These are phyloP conservation scores for Buathra laborator DNA, from an alignment of 2,888 invertebrate genomes.

Conservation along the genomic window DNA sequence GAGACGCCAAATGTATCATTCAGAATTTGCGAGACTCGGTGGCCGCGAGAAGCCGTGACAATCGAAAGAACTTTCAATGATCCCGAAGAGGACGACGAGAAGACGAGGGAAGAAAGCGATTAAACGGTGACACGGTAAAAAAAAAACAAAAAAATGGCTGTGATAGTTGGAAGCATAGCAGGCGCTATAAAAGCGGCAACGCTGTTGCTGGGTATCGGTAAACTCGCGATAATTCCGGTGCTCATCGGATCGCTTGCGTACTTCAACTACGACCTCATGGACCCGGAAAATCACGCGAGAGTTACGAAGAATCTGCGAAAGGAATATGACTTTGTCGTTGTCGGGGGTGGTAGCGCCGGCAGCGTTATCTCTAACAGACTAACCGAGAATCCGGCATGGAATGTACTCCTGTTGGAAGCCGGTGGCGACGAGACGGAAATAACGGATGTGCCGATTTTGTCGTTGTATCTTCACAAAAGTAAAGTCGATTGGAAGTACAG, in stretches of 20 bases:
- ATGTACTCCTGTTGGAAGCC: slow-evolving; percentile 92
- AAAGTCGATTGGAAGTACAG: slow-evolving; percentile 97
- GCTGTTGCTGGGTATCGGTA: slow-evolving; percentile 90
- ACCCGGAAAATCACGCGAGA: slow-evolving; percentile 92
- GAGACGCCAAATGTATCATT: not conserved
- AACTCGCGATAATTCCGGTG: slow-evolving; percentile 91
- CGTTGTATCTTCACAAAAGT: slow-evolving; percentile 95
- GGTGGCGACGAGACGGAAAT: slow-evolving; percentile 96
- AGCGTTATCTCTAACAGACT: slow-evolving; percentile 93
- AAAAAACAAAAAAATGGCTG: slow-evolving; percentile 73
- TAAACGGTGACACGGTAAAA: slow-evolving; percentile 21
- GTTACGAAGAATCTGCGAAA: slow-evolving; percentile 88
- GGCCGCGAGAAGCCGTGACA: not conserved
- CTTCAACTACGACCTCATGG: slow-evolving; percentile 94
- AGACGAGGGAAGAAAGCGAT: slow-evolving; percentile 14
- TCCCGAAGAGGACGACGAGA: slow-evolving; percentile 10
- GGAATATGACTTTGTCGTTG: slow-evolving; percentile 93
- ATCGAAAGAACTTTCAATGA: not conserved
- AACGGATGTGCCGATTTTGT: slow-evolving; percentile 94
- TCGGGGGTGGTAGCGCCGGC: slow-evolving; percentile 95
- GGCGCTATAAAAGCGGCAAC: slow-evolving; percentile 91
- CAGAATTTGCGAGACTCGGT: not conserved
- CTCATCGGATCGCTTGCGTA: slow-evolving; percentile 92
- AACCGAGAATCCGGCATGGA: slow-evolving; percentile 92
- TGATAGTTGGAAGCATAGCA: slow-evolving; percentile 86